Conservation (phyloP, 2,113 vertebrate genomes). For the Rafetus swinhoei region DNA sequence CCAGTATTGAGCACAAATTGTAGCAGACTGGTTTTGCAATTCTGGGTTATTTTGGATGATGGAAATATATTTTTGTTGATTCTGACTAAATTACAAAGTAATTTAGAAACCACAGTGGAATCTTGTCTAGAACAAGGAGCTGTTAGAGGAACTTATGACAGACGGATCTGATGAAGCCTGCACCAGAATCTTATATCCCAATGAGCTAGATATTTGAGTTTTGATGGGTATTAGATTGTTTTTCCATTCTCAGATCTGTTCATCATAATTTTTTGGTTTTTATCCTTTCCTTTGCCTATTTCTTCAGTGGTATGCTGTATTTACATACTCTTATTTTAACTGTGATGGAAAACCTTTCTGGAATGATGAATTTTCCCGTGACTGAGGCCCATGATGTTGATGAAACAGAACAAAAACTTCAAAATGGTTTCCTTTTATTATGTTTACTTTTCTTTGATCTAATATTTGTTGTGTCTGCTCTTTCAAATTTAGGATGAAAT, state of each 20-base stretch:
- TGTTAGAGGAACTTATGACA: background rate
- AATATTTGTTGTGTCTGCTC: background rate
- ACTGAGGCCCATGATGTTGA: conserved; percentile 62
- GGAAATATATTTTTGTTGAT: conserved; percentile 1
- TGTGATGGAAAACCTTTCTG: conserved; percentile 36
- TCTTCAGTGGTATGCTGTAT: conserved; percentile 65
- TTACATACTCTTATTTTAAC: conserved; percentile 3
- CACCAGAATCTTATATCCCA: background rate
- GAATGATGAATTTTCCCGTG: conserved; percentile 48
- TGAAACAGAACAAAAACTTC: conserved; percentile 64
- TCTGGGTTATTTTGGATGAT: conserved; percentile 8
- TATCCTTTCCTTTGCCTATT: conserved; percentile 40
- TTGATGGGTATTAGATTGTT: conserved; percentile 46
- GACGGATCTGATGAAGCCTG: background rate
- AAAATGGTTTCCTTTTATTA: conserved; percentile 54
- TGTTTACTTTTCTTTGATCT: conserved; percentile 60
- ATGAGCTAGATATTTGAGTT: conserved; percentile 29
- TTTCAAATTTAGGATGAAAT: conserved; percentile 40
- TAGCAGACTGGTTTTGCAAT: background rate
- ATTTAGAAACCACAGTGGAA: background rate
- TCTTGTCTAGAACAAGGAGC: conserved; percentile 15
- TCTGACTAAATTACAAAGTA: background rate
- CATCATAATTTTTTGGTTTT: conserved; percentile 53
- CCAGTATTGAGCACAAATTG: background rate
- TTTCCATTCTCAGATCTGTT: conserved; percentile 9